Base-by-base conservation (phyloP, 2,888 invertebrate genomes). In the Drosophila meridiana region DNA sequence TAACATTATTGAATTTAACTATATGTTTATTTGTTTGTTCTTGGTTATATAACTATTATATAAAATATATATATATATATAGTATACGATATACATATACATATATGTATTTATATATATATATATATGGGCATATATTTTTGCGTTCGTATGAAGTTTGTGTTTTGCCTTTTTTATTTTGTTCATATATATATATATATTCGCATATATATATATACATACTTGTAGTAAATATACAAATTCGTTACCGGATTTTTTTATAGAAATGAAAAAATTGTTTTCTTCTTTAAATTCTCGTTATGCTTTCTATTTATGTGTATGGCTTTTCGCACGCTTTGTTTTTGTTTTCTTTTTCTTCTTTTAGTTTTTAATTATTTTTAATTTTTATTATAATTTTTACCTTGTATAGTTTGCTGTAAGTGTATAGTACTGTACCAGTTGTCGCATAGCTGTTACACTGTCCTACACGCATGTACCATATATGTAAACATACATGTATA, bases 341-440 rank as follows among this genome's bases (percentile, higher is more conserved):
- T 48, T 30, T 13, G 8, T 11, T 28, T 5, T 14, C 32, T 32
- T n/a, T 7, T n/a, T 2, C 20, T 20, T 20, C 20, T 20, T 20
- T 20, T 20, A 20, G 20, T 63, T 77, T 73, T 36, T 28, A 47
- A 28, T 76, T 56, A 20, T 55, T 64, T 61, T 55, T 32, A 26
- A 50, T 80, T 59, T 68, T 75, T 65, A 59, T 70, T 62, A 75
- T 75, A 71, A 80, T 82, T 73, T 87, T 87, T 87, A 89, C 86
- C 86, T 87, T 87, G 86, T 87, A 87, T 87, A 86, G 86, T 86
- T 86, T 86, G 78, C 89, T 87, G 86, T 89, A 86, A 89, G 89
- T 86, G 89, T 85, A 84, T 87, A 84, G 87, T 87, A 72, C 84
- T 82, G 85, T 80, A 79, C 79, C 82, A 81, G 82, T 83, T 87